Evolutionary conservation across 2,797 vertebrate genomes (phyloP).

Genomic region (Etheostoma perlongum): DNA sequence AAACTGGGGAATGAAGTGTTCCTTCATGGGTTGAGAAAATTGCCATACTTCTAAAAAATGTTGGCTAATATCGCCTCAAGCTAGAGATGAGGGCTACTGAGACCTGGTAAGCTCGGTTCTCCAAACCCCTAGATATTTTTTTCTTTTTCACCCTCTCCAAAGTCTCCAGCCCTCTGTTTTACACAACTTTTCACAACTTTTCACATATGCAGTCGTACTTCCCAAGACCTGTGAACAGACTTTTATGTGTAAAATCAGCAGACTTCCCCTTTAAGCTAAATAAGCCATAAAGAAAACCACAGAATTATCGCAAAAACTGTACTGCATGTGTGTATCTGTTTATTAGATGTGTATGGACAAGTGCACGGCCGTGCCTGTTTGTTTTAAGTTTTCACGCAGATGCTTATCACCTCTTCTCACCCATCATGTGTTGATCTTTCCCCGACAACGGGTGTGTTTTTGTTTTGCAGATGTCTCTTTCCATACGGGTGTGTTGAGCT

Average conservation of each 20-base stretch:
- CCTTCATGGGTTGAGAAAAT: background rate
- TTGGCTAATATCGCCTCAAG: background rate
- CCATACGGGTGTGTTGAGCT: constrained; percentile 51
- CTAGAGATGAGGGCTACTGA: background rate
- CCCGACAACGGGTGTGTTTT: constrained; percentile 43
- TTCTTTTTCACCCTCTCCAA: background rate
- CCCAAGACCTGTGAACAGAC: too few species aligned
- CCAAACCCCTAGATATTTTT: background rate
- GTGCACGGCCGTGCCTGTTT: background rate
- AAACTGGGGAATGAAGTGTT: background rate
- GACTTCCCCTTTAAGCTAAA: background rate
- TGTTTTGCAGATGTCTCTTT: constrained; percentile 53
- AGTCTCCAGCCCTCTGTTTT: background rate
- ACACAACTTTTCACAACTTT: background rate
- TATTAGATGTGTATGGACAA: background rate
- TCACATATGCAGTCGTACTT: background rate
- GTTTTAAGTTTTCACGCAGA: constrained; percentile 36
- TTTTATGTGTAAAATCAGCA: too few species aligned
- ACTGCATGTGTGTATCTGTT: background rate
- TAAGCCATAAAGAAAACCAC: background rate
- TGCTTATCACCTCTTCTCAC: constrained; percentile 52
- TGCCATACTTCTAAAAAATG: background rate
- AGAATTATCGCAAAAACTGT: background rate
- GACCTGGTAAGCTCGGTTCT: background rate
- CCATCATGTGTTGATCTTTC: constrained; percentile 51